phyloP scores from a whole-genome alignment of 2,113 vertebrate genomes.

The Paraplagusia blochii region DNA sequence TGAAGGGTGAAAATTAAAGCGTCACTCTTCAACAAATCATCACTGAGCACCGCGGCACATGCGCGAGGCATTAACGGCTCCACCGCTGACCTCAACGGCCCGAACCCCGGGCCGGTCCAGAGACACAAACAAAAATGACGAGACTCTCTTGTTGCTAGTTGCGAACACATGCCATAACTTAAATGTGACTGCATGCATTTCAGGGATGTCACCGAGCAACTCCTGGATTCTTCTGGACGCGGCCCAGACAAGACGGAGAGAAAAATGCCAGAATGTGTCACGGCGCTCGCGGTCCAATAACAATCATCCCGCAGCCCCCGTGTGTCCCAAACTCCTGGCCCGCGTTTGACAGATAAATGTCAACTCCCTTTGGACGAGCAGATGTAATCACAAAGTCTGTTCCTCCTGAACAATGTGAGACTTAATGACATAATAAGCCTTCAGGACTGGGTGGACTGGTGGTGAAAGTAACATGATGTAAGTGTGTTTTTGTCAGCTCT shows the following conservation, averaged over 20 bases:
- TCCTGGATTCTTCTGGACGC: constrained; percentile 54
- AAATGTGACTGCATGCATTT: constrained; percentile 61
- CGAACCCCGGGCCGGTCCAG: constrained; percentile 9
- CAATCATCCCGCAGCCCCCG: constrained; percentile 42
- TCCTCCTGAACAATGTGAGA: constrained; percentile 52
- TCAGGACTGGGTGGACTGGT: constrained; percentile 58
- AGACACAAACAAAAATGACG: neutral
- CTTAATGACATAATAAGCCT: constrained; percentile 64
- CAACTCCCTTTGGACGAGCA: constrained; percentile 57
- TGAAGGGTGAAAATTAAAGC: constrained; percentile 67
- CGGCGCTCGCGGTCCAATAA: constrained; percentile 47
- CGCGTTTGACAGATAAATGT: constrained; percentile 58
- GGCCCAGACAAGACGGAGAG: constrained; percentile 34
- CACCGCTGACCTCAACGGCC: constrained; percentile 49
- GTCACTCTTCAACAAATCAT: constrained; percentile 67
- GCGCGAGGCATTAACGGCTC: constrained; percentile 54
- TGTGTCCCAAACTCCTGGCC: constrained; percentile 53
- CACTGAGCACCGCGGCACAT: constrained; percentile 26
- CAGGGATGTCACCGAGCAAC: constrained; percentile 56
- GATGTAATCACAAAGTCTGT: constrained; percentile 50
- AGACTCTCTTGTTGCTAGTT: constrained; percentile 54
- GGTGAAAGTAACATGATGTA: constrained; percentile 60
- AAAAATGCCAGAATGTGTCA: constrained; percentile 66
- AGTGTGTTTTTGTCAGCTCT: constrained; percentile 61
- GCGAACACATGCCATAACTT: constrained; percentile 72